These are phyloP conservation scores for Sitobion miscanthi DNA, from an alignment of 1,140 invertebrate species.

Conservation along the genomic window DNA sequence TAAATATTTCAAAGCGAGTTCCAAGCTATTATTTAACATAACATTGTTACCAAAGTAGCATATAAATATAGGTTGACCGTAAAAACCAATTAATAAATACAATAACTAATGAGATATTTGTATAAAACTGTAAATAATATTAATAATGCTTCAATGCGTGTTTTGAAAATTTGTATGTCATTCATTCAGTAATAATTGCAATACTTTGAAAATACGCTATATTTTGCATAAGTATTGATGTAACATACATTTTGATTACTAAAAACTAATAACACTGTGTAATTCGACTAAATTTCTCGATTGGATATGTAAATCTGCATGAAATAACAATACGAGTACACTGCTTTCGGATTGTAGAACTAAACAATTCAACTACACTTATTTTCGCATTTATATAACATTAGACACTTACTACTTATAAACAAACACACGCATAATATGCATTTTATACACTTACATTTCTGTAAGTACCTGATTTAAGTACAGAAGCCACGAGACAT, in stretches of 20 bases:
- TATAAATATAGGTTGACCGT: neutral
- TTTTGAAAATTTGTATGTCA: neutral
- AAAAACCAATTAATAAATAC: neutral
- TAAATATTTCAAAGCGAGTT: neutral
- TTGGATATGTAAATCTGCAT: no score
- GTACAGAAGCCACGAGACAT: neutral
- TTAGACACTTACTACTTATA: no score
- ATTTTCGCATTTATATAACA: no score
- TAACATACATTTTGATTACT: neutral
- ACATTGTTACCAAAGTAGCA: neutral
- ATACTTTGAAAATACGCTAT: neutral
- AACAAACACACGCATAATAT: no score
- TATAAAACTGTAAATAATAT: neutral
- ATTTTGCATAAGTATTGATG: neutral
- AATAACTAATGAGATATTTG: conserved; percentile 3
- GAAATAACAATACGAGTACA: no score
- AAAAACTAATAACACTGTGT: neutral
- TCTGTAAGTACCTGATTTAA: no score
- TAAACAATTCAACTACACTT: no score
- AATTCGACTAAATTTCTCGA: neutral
- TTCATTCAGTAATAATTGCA: neutral
- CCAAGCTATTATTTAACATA: neutral
- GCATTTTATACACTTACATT: no score
- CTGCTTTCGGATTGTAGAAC: no score
- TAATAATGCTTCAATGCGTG: neutral